Evolutionary conservation across 2,888 invertebrate genomes (phyloP), one percentile per base, ranked within the genome.

Genomic region (Caenorhabditis doughertyi): DNA sequence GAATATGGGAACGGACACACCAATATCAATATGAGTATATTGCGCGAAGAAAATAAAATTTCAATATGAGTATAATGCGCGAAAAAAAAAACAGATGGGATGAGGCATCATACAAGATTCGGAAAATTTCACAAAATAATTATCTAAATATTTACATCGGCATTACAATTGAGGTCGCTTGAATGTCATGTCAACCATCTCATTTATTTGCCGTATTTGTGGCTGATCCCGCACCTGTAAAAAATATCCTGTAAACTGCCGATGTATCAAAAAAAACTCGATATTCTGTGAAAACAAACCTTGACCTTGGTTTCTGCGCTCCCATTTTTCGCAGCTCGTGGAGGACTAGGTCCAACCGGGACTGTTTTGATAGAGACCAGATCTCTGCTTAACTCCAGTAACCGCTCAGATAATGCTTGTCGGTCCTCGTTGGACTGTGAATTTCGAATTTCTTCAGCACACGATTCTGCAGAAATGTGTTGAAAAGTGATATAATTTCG

Each of bases 111-210:
- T 16, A 42, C 39, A 21, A 44, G 25, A 23, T 32, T 47, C 16
- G 29, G 47, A 32, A 16, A 23, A 35, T 1, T 55, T 35, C 25
- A 27, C 23, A 23, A 11, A 39, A 25, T 13, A 71, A 55, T 18
- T 32, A 68, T 7, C 39, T 58, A 44, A 21, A 35, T 35, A 62
- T 23, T 29, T 42, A 42, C 16, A 49, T 49, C 4, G n/a, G 21
- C n/a, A 39, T 32, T 72, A 71, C 56, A 79, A 27, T 60, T 49
- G 49, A 44, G 53, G 72, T 2, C 62, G 58, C 11, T 49, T 67
- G 13, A 23, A 5, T 27, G 68, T 56, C 47, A 81, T 32, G 23
- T 81, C 81, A 29, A 81, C 65, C 81, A 81, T 81, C 29, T 81
- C 81, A 32, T 81, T 81, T 18, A 47, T 29, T 64, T 81, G 62